A percentile compares a stretch with the other conserved stretches of the same genome.
phyloP scores from a whole-genome alignment of 2,888 invertebrate genomes.

The Napeogenes sylphis region DNA sequence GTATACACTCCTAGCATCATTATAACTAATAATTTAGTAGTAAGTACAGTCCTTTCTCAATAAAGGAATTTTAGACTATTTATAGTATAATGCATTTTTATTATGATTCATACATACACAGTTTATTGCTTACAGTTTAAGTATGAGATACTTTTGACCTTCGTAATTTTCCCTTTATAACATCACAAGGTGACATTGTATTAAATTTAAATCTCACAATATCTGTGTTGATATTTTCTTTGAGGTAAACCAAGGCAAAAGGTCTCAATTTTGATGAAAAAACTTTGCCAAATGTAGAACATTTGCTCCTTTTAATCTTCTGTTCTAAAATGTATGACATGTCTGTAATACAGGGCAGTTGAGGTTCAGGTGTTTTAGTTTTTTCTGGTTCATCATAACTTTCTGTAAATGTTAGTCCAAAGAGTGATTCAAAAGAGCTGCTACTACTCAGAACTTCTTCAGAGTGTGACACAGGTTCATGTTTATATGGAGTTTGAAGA shows the following conservation, averaged over 20 bases:
- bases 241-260: slow-evolving; percentile 55
- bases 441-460: slow-evolving; percentile 41
- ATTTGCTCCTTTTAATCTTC: slow-evolving; percentile 46
- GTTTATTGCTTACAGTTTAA: slow-evolving; percentile 17
- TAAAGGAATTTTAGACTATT: too few relatives aligned
- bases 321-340: slow-evolving; percentile 54
- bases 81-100: too few relatives aligned
- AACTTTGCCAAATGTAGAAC: slow-evolving; percentile 62
- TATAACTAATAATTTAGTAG: too few relatives aligned
- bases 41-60: too few relatives aligned
- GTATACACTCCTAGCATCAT: too few relatives aligned
- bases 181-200: slow-evolving; percentile 61
- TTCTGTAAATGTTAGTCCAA: slow-evolving; percentile 41
- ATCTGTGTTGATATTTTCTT: slow-evolving; percentile 36
- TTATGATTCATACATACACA: neutral
- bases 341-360: slow-evolving; percentile 50
- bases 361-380: slow-evolving; percentile 34
- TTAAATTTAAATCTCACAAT: slow-evolving; percentile 55
- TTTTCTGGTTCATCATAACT: slow-evolving; percentile 32
- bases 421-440: slow-evolving; percentile 54
- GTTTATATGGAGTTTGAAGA: slow-evolving; percentile 41
- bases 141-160: slow-evolving; percentile 39
- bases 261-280: slow-evolving; percentile 47
- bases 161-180: slow-evolving; percentile 48
- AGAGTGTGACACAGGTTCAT: slow-evolving; percentile 20